Evolutionary conservation across 2,113 vertebrate species (phyloP).

Genomic region (Laticauda laticaudata): DNA sequence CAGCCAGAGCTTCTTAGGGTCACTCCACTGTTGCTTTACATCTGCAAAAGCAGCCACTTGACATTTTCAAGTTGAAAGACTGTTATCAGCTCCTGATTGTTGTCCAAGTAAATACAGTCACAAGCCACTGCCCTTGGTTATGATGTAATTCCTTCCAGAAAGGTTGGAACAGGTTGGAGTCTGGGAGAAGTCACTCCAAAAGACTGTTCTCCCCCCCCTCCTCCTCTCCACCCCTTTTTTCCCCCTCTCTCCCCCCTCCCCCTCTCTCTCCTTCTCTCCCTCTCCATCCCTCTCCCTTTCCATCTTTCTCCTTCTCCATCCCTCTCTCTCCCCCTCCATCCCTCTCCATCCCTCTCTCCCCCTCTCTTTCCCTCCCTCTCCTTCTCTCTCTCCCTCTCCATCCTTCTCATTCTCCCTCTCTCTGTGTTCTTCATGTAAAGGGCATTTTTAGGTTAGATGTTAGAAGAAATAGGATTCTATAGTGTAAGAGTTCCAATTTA

Average conservation of each 20-base stretch:
- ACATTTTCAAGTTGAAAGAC: background rate
- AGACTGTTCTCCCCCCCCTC: background rate
- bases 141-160: background rate
- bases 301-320: too few relatives aligned
- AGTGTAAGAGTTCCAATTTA: background rate
- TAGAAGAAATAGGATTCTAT: background rate
- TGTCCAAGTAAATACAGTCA: background rate
- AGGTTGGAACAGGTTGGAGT: background rate
- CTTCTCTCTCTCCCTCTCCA: too few relatives aligned
- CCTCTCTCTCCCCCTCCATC: too few relatives aligned
- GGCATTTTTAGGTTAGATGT: background rate
- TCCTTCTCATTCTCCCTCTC: too few relatives aligned
- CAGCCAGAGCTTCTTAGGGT: too few relatives aligned
- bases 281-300: too few relatives aligned
- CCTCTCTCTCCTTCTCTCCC: too few relatives aligned
- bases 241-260: too few relatives aligned
- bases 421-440: background rate
- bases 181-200: background rate
- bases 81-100: background rate
- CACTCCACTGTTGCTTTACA: background rate
- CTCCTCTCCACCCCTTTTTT: too few relatives aligned
- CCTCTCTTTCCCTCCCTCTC: too few relatives aligned
- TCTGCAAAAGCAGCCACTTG: background rate
- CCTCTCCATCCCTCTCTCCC: too few relatives aligned
- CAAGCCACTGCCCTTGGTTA: background rate